Conservation (phyloP, 2,888 invertebrate species). For the Colletes collaris region DNA sequence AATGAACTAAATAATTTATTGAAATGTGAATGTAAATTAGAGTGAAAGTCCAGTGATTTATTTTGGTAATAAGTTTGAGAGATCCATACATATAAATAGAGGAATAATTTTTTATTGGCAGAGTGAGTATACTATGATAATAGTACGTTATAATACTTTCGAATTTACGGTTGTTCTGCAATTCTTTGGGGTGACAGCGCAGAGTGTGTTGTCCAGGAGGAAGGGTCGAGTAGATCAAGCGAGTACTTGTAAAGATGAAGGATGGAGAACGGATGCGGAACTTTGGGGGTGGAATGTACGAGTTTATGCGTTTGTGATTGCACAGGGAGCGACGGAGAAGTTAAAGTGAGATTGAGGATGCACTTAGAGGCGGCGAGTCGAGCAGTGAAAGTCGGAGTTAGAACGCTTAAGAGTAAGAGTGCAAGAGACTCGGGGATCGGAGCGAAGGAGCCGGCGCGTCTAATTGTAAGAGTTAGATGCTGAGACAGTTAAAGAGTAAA, state of each 20-base stretch:
- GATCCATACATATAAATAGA: too few relatives aligned
- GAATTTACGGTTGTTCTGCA: too few relatives aligned
- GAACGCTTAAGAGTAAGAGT: neutral
- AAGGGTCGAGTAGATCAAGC: neutral
- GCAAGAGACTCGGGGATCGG: neutral
- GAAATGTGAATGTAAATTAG: too few relatives aligned
- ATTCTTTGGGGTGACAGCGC: too few relatives aligned
- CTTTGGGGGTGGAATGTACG: neutral
- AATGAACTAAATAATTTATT: too few relatives aligned
- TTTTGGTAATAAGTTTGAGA: too few relatives aligned
- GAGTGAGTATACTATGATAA: too few relatives aligned
- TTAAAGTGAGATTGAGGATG: slow-evolving; percentile 1
- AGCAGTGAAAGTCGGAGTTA: slow-evolving; percentile 5
- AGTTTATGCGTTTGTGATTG: neutral
- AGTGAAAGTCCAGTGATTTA: too few relatives aligned
- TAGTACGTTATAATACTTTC: too few relatives aligned
- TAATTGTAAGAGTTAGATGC: neutral
- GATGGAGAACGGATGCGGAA: neutral
- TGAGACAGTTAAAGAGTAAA: neutral
- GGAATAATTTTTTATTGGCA: too few relatives aligned
- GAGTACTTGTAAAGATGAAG: neutral
- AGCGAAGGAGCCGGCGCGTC: neutral
- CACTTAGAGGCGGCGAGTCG: neutral
- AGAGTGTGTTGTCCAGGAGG: too few relatives aligned
- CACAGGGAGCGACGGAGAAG: neutral